Evolutionary conservation across 1,140 invertebrate species (phyloP).

Genomic region (Scaptomyza graminum): DNA sequence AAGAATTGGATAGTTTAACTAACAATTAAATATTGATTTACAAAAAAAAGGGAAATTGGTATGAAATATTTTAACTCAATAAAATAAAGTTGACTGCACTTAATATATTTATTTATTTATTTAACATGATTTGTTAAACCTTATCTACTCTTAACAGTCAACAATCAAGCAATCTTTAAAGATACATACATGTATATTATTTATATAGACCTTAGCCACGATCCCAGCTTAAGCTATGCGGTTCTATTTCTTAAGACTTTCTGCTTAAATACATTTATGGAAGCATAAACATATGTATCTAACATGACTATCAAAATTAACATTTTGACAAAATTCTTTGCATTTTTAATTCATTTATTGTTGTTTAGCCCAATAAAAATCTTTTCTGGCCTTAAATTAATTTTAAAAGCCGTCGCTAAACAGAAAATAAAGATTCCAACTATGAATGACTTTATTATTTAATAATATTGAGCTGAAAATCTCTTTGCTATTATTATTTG

Average conservation of each 20-base stretch:
- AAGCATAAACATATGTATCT: not conserved
- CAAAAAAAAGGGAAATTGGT: too few relatives aligned
- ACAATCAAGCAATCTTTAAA: too few relatives aligned
- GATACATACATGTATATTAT: not conserved
- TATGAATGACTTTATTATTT: too few relatives aligned
- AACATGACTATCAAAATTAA: conserved; percentile 1
- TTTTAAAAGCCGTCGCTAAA: not conserved
- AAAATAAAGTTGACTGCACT: too few relatives aligned
- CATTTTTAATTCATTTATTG: conserved; percentile 15
- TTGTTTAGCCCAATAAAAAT: conserved; percentile 4
- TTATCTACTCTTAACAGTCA: too few relatives aligned
- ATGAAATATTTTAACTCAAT: too few relatives aligned
- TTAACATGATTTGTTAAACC: too few relatives aligned
- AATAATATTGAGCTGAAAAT: too few relatives aligned
- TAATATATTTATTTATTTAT: too few relatives aligned
- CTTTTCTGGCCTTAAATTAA: conserved; percentile 1
- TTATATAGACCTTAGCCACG: not conserved
- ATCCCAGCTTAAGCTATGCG: not conserved
- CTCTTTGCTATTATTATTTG: too few relatives aligned
- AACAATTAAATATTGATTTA: not conserved
- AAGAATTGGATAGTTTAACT: too few relatives aligned
- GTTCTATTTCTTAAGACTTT: too few relatives aligned
- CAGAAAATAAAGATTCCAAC: not conserved
- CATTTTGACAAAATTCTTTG: conserved; percentile 11
- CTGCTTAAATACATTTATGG: not conserved